Evolutionary conservation across 2,113 vertebrate species (phyloP).

Genomic region (Pollachius pollachius): DNA sequence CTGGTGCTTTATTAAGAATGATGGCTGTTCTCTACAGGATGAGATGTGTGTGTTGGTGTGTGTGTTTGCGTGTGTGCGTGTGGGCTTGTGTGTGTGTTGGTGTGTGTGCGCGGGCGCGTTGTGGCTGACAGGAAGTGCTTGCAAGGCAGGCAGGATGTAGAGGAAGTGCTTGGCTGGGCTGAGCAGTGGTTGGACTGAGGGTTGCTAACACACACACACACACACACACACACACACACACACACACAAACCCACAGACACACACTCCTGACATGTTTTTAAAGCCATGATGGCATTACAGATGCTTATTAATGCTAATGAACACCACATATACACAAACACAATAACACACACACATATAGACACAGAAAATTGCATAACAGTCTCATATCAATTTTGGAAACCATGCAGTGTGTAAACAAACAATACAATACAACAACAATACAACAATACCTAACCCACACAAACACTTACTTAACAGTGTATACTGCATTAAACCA

Average conservation of each 20-base stretch:
- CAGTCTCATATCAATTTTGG: too few species aligned
- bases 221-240: background rate
- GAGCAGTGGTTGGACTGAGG: constrained; percentile 31
- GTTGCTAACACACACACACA: constrained; percentile 27
- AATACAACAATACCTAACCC: too few species aligned
- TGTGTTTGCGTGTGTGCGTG: background rate
- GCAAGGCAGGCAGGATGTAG: constrained; percentile 54
- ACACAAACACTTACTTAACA: too few species aligned
- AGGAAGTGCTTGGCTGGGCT: constrained; percentile 60
- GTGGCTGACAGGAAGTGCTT: constrained; percentile 55
- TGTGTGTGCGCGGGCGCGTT: background rate
- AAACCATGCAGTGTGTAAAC: too few species aligned
- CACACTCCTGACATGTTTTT: background rate
- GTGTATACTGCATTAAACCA: too few species aligned
- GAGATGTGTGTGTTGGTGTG: constrained; percentile 2
- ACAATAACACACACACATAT: too few species aligned
- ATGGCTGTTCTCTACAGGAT: constrained; percentile 54
- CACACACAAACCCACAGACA: background rate
- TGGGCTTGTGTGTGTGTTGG: constrained; percentile 7
- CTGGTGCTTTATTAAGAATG: constrained; percentile 51
- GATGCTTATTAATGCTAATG: too few species aligned
- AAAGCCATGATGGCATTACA: too few species aligned
- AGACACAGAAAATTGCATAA: too few species aligned
- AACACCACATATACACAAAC: too few species aligned
- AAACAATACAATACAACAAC: too few species aligned